A percentile compares a stretch with the other conserved stretches of the same genome.
These are phyloP conservation scores for Todiramphus chloris DNA, from an alignment of 2,113 vertebrate genomes.

Conservation along the genomic window DNA sequence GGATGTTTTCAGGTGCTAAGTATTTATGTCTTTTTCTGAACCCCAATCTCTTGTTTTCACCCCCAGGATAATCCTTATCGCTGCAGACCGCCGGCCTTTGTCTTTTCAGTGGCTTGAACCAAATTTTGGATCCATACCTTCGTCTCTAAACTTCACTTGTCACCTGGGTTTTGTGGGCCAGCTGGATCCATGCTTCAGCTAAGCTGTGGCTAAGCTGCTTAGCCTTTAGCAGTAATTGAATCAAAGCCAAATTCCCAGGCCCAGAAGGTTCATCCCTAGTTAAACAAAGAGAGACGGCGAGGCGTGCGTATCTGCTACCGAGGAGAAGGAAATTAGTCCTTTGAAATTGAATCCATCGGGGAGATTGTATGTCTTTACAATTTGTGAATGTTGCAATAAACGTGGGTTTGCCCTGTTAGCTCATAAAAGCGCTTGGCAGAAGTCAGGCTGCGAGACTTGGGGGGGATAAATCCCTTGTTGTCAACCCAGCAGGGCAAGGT, in stretches of 20 bases:
- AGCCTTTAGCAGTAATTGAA: conserved; percentile 23
- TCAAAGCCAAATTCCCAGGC: conserved; percentile 45
- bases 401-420: neutral
- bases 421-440: neutral
- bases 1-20: neutral
- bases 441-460: neutral
- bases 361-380: neutral
- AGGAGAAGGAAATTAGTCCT: neutral
- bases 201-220: conserved; percentile 1
- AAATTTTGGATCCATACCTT: neutral
- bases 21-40: neutral
- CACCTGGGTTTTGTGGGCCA: conserved; percentile 13
- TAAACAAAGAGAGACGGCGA: neutral
- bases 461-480: neutral
- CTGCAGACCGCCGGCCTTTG: neutral
- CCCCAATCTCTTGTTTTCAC: no score
- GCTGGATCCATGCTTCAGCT: neutral
- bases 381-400: neutral
- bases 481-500: neutral
- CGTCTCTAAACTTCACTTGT: neutral
- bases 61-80: neutral
- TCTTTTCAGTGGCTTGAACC: neutral
- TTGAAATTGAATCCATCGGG: neutral
- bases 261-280: neutral
- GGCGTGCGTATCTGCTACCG: neutral